Percentiles rank a stretch among this genome's conserved stretches.
Conservation (phyloP, 2,888 invertebrate genomes). For the Podotricha telesiphe region DNA sequence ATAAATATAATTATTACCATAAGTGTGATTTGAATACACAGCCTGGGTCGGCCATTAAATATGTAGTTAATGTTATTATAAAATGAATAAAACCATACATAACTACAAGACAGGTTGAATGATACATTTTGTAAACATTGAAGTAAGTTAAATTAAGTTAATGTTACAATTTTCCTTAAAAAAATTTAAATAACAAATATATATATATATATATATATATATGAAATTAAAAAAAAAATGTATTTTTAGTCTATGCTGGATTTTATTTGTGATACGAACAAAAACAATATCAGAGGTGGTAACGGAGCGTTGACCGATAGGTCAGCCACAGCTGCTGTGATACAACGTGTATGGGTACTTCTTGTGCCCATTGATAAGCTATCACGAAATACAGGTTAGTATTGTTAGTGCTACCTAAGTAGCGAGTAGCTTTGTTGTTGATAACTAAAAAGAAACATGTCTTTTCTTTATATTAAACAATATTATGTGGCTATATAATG, state of each 20-base stretch:
- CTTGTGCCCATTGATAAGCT: conserved; percentile 45
- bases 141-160: too few species aligned
- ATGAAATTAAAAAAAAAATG: background rate
- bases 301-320: conserved; percentile 45
- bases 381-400: conserved; percentile 41
- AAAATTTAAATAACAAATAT: too few species aligned
- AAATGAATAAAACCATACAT: too few species aligned
- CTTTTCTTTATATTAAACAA: background rate
- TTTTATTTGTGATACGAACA: conserved; percentile 7
- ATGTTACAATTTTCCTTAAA: too few species aligned
- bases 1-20: too few species aligned
- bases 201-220: too few species aligned
- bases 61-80: too few species aligned
- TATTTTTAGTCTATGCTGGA: background rate
- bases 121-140: too few species aligned
- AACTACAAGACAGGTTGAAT: too few species aligned
- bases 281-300: conserved; percentile 36
- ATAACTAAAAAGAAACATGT: background rate
- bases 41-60: too few species aligned
- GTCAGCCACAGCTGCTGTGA: conserved; percentile 47
- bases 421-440: background rate
- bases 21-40: too few species aligned
- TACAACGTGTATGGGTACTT: conserved; percentile 49
- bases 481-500: background rate
- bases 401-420: conserved; percentile 23